Conservation (phyloP, 2,797 vertebrate species). For the Hydrophis major region DNA sequence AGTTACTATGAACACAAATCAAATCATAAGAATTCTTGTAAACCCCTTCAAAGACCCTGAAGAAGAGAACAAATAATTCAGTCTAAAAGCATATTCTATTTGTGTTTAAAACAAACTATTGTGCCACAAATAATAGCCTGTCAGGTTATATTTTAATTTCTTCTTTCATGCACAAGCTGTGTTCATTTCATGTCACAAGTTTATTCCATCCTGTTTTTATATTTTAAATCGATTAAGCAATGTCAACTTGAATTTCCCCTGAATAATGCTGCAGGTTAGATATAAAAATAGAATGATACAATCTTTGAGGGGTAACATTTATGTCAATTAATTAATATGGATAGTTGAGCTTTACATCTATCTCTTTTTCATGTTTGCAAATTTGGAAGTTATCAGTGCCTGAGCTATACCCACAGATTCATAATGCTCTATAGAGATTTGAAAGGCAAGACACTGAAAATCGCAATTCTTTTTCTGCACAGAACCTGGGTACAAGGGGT, state of each 20-base stretch:
- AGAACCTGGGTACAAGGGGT: conserved; percentile 20
- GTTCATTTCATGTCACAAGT: conserved; percentile 65
- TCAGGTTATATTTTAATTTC: conserved; percentile 58
- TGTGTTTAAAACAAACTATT: conserved; percentile 60
- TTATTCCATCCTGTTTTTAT: conserved; percentile 67
- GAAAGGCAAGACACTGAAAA: conserved; percentile 9
- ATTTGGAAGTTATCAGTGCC: conserved; percentile 41
- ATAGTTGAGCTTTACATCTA: conserved; percentile 62
- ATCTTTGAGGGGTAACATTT: conserved; percentile 64
- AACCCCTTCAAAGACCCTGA: conserved; percentile 52
- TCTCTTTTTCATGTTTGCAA: conserved; percentile 49
- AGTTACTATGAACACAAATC: conserved; percentile 25
- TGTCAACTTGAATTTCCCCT: conserved; percentile 66
- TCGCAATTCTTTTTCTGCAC: conserved; percentile 21
- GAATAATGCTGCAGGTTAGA: conserved; percentile 65
- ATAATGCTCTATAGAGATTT: conserved; percentile 39
- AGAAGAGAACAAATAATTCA: conserved; percentile 48
- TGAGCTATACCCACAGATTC: conserved; percentile 36
- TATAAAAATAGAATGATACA: conserved; percentile 57
- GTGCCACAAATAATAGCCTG: conserved; percentile 64
- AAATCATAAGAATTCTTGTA: conserved; percentile 52
- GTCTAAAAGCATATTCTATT: conserved; percentile 64
- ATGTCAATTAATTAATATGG: conserved; percentile 68
- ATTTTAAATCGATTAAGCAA: conserved; percentile 71
- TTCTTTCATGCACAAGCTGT: conserved; percentile 62